These are phyloP conservation scores for Pollenia labialis DNA, from an alignment of 2,888 invertebrate genomes.

Conservation along the genomic window DNA sequence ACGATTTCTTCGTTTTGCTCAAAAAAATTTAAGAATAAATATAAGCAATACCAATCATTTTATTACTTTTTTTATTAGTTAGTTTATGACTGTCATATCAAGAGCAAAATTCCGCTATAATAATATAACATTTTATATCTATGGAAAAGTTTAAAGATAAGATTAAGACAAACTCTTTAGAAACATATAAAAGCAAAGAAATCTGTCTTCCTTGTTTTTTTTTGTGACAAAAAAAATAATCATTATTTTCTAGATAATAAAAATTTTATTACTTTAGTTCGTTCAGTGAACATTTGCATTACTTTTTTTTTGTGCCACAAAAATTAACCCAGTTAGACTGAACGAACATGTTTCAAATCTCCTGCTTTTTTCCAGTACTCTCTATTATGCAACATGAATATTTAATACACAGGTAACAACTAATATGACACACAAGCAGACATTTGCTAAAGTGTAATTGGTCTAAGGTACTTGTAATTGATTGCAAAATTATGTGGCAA, in stretches of 20 bases:
- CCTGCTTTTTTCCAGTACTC: neutral
- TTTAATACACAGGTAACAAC: constrained; percentile 12
- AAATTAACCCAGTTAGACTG: constrained; percentile 21
- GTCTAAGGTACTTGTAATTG: neutral
- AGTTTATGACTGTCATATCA: neutral
- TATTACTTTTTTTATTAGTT: neutral
- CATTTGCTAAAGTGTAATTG: neutral
- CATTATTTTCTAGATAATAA: constrained; percentile 7
- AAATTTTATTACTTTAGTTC: constrained; percentile 17
- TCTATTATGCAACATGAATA: constrained; percentile 24
- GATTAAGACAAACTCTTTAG: neutral
- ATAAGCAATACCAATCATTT: neutral
- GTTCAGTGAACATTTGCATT: constrained; percentile 35
- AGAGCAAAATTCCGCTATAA: neutral
- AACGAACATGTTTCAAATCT: constrained; percentile 24
- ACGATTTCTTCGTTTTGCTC: no score
- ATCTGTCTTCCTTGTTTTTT: neutral
- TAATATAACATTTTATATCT: neutral
- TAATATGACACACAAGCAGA: neutral
- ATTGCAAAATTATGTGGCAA: constrained; percentile 31
- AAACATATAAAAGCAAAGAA: neutral
- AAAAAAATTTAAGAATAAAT: no score
- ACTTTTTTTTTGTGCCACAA: neutral
- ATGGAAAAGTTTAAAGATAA: neutral
- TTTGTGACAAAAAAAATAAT: neutral